These are phyloP conservation scores for Radopholus similis DNA, from an alignment of 1,140 invertebrate species.

Conservation along the genomic window DNA sequence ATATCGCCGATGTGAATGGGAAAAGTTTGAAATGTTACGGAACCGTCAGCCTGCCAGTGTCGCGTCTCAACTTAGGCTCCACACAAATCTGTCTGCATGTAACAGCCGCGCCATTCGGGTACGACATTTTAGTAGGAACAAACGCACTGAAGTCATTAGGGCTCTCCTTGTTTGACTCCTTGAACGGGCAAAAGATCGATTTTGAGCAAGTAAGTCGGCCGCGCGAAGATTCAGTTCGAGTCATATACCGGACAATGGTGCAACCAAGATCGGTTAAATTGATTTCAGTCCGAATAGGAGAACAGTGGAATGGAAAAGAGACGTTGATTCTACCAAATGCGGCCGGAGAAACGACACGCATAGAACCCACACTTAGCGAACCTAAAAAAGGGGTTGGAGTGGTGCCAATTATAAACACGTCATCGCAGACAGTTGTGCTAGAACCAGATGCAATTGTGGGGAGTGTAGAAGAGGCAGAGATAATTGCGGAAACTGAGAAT, in stretches of 20 bases:
- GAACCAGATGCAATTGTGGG: neutral
- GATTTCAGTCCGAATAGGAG: neutral
- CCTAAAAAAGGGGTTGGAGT: neutral
- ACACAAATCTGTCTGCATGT: neutral
- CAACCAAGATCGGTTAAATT: neutral
- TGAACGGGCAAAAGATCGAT: neutral
- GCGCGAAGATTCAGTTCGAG: neutral
- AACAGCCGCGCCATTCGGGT: neutral
- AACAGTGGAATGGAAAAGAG: neutral
- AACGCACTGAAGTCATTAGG: neutral
- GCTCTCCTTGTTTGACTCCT: neutral
- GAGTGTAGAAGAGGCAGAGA: neutral
- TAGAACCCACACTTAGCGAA: neutral
- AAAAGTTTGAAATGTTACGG: neutral
- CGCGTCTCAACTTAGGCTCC: neutral
- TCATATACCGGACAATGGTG: neutral
- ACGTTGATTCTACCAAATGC: neutral
- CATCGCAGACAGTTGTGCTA: neutral
- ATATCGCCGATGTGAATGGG: slow-evolving; percentile 2
- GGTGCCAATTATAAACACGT: neutral
- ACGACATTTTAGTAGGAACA: slow-evolving; percentile 1
- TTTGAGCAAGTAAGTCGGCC: neutral
- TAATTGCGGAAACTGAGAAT: neutral
- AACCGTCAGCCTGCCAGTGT: neutral
- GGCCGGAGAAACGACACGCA: neutral